Evolutionary conservation across 2,113 vertebrate species (phyloP).

Genomic region (Alaudala cheleensis): DNA sequence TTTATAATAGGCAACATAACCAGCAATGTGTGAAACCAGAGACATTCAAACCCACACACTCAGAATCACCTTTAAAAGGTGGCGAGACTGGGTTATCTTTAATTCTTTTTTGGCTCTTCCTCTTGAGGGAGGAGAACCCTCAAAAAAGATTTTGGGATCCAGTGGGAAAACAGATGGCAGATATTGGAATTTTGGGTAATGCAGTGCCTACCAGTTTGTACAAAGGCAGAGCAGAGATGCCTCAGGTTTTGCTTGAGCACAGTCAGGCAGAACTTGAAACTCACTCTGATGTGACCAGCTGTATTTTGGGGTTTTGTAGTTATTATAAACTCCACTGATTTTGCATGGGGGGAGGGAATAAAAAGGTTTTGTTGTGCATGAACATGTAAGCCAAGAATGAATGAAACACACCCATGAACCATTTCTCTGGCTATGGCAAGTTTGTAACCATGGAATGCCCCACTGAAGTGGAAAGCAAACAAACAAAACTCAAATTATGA

Average conservation of each 20-base stretch:
- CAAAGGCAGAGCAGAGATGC: background rate
- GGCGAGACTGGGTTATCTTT: background rate
- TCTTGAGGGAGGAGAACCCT: background rate
- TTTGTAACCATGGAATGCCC: fast-evolving
- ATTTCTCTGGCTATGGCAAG: background rate
- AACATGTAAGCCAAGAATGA: background rate
- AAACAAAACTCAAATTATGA: background rate
- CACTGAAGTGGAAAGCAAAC: background rate
- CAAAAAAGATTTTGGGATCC: background rate
- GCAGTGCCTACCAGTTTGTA: background rate
- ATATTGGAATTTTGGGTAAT: background rate
- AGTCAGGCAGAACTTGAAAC: background rate
- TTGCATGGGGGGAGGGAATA: fast-evolving
- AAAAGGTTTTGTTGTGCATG: background rate
- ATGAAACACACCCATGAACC: background rate
- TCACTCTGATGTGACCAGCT: background rate
- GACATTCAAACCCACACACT: constrained; percentile 4
- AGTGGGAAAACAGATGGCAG: background rate
- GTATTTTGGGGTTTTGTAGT: background rate
- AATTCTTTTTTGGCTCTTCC: background rate
- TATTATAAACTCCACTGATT: background rate
- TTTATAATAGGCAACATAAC: constrained; percentile 63
- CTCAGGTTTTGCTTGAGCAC: background rate
- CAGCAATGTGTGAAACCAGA: constrained; percentile 70
- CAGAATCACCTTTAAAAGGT: constrained; percentile 34